Evolutionary conservation across 2,888 invertebrate species (phyloP).

Genomic region (Acheta domesticus): DNA sequence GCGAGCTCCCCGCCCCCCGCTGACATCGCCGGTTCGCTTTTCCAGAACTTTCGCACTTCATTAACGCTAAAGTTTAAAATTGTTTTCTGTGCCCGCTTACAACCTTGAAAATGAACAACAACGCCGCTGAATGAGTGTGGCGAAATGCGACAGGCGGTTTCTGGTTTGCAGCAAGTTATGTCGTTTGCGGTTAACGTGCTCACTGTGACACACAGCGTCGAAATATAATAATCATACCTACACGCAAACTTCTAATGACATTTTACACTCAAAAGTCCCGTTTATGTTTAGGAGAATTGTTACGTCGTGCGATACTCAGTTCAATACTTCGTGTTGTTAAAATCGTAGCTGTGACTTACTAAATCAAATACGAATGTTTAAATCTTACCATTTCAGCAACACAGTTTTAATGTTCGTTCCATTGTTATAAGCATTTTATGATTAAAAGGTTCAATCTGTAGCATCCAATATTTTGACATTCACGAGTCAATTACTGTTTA

Average conservation of each 20-base stretch:
- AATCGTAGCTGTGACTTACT: too few relatives aligned
- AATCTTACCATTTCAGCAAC: too few relatives aligned
- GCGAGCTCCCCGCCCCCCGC: background rate
- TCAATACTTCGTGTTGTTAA: too few relatives aligned
- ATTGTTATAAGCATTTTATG: too few relatives aligned
- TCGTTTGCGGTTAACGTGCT: background rate
- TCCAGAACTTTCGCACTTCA: conserved; percentile 1
- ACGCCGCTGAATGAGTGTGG: background rate
- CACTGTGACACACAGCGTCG: background rate
- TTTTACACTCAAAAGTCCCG: background rate
- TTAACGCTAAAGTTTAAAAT: conserved; percentile 18
- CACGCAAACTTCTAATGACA: background rate
- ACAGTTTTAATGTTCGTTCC: too few relatives aligned
- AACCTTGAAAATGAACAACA: conserved; percentile 9
- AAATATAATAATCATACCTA: conserved; percentile 1
- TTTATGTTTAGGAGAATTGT: too few relatives aligned
- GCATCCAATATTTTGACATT: too few relatives aligned
- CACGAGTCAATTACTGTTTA: too few relatives aligned
- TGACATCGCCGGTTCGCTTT: background rate
- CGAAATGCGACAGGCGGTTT: background rate
- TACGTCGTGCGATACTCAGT: too few relatives aligned
- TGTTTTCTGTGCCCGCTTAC: conserved; percentile 4
- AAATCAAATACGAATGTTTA: too few relatives aligned
- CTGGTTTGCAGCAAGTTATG: background rate
- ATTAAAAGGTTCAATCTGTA: too few relatives aligned